A percentile compares a stretch with the other conserved stretches of the same genome.
Evolutionary conservation across 2,113 vertebrate genomes (phyloP).

Genomic region (Lontra canadensis): DNA sequence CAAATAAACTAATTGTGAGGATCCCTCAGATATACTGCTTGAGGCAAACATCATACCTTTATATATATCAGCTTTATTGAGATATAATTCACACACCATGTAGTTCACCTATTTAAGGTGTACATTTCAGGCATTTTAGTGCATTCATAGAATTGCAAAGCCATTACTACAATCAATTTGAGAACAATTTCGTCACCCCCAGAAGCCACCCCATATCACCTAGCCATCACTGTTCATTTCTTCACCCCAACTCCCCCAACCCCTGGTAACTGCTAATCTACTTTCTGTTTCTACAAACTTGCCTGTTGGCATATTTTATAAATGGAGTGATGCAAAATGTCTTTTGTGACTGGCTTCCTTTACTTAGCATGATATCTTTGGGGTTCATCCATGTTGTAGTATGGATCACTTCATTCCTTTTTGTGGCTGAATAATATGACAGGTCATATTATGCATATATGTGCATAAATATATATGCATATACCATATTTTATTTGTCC

Average conservation of each 20-base stretch:
- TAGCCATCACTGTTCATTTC: not conserved
- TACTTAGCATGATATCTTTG: conserved; percentile 1
- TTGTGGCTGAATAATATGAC: not conserved
- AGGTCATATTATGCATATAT: no score
- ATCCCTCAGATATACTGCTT: not conserved
- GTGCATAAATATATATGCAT: not conserved
- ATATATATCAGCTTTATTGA: not conserved
- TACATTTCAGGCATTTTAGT: not conserved
- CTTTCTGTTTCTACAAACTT: not conserved
- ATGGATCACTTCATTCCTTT: not conserved
- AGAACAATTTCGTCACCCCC: not conserved
- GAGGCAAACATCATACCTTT: not conserved
- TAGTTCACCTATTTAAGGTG: not conserved
- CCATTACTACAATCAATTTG: not conserved
- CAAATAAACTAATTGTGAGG: conserved; percentile 19
- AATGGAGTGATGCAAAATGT: not conserved
- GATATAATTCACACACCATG: not conserved
- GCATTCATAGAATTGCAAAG: not conserved
- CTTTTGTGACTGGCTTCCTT: not conserved
- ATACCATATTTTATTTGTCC: not conserved
- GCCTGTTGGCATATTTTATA: not conserved
- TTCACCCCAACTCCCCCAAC: not conserved
- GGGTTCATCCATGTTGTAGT: not conserved
- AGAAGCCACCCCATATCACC: not conserved
- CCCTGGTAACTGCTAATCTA: not conserved